These are phyloP conservation scores for Remorina albescens DNA, from an alignment of 2,797 vertebrate genomes.

Conservation along the genomic window DNA sequence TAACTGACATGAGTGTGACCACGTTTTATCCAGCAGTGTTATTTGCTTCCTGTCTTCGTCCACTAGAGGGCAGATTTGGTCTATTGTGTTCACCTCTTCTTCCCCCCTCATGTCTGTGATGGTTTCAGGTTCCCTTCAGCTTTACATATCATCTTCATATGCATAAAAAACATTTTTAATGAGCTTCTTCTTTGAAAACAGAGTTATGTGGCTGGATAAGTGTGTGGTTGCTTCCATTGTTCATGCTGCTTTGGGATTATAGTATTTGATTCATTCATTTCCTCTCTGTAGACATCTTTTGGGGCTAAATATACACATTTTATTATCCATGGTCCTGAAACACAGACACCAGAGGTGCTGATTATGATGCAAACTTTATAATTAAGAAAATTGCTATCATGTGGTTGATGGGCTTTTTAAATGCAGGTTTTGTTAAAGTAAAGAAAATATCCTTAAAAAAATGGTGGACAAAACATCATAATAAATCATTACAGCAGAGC, in stretches of 20 bases:
- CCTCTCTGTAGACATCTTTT: slow-evolving; percentile 2
- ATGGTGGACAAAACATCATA: slow-evolving; percentile 16
- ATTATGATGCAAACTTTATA: slow-evolving; percentile 48
- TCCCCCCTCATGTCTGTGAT: neutral
- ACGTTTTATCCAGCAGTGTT: too few species aligned
- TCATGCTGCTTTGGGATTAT: slow-evolving; percentile 31
- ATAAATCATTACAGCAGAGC: slow-evolving; percentile 32
- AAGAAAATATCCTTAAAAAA: slow-evolving; percentile 40
- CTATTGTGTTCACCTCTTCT: slow-evolving; percentile 8
- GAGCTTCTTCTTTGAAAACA: slow-evolving; percentile 21
- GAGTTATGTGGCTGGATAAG: slow-evolving; percentile 6
- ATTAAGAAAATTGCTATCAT: slow-evolving; percentile 49
- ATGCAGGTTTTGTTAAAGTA: slow-evolving; percentile 31
- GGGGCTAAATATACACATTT: slow-evolving; percentile 25
- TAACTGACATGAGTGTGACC: too few species aligned
- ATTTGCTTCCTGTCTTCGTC: slow-evolving; percentile 9
- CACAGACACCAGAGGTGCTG: slow-evolving; percentile 23
- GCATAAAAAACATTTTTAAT: slow-evolving; percentile 18
- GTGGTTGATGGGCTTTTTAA: slow-evolving; percentile 41
- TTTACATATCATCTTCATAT: neutral
- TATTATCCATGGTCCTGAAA: slow-evolving; percentile 33
- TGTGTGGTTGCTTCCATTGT: slow-evolving; percentile 24
- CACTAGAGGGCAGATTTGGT: slow-evolving; percentile 62
- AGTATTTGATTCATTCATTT: slow-evolving; percentile 31
- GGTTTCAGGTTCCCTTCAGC: neutral